Evolutionary conservation across 2,888 invertebrate genomes (phyloP).

Genomic region (Enchytraeus crypticus): DNA sequence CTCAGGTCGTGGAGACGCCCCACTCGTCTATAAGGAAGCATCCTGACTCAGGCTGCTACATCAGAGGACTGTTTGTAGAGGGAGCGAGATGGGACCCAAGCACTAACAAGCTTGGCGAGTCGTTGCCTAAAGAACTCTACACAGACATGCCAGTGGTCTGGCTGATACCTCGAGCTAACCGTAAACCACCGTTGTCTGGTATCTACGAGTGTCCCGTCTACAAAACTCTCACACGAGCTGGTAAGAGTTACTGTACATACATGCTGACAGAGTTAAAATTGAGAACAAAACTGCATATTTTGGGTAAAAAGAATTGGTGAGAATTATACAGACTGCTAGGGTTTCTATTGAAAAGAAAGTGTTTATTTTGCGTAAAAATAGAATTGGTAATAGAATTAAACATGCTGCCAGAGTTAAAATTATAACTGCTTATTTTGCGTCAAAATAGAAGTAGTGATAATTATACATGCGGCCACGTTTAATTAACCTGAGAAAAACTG

Average conservation of each 20-base stretch:
- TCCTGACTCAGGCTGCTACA: conserved; percentile 45
- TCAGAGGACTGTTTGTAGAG: conserved; percentile 46
- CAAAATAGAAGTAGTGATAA: too few species aligned
- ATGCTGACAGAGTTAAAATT: background rate
- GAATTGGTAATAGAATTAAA: too few species aligned
- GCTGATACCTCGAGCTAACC: conserved; percentile 61
- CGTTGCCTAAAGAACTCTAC: conserved; percentile 47
- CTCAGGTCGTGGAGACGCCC: background rate
- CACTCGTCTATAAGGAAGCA: background rate
- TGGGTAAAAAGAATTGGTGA: too few species aligned
- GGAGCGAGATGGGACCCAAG: conserved; percentile 44
- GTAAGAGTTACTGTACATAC: too few species aligned
- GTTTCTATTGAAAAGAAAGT: too few species aligned
- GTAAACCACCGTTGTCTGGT: conserved; percentile 51
- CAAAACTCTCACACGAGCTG: conserved; percentile 58
- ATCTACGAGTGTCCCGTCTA: conserved; percentile 60
- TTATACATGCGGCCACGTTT: too few species aligned
- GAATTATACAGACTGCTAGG: too few species aligned
- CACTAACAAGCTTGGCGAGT: conserved; percentile 38
- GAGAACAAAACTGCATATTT: background rate
- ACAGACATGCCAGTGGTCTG: conserved; percentile 63
- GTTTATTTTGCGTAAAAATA: too few species aligned
- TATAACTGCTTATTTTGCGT: too few species aligned
- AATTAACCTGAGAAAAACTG: too few species aligned
- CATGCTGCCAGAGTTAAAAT: too few species aligned